Evolutionary conservation across 2,113 vertebrate species (phyloP).

Genomic region (Gallinago undulata): DNA sequence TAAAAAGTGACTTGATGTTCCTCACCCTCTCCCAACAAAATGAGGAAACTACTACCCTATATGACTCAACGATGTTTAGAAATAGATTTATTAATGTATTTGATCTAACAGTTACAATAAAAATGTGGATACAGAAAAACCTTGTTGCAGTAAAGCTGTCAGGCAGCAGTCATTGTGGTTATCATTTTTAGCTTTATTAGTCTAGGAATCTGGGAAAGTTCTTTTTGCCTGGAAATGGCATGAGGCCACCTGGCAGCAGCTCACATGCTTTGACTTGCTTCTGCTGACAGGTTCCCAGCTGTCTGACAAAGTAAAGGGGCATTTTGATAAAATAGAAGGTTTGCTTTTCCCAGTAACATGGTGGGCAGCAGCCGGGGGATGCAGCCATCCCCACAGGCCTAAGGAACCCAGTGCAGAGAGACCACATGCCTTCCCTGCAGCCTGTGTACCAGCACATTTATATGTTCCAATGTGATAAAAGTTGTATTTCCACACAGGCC

Average conservation of each 20-base stretch:
- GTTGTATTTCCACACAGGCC: background rate
- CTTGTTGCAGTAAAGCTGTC: background rate
- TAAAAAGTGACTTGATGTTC: background rate
- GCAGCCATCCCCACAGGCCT: background rate
- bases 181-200: background rate
- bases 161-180: background rate
- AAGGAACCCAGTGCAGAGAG: accelerated
- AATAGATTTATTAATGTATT: background rate
- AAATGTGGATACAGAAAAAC: background rate
- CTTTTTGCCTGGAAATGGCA: background rate
- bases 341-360: background rate
- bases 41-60: background rate
- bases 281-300: background rate
- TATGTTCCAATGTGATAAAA: accelerated
- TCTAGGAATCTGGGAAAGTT: background rate
- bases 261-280: background rate
- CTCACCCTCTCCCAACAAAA: background rate
- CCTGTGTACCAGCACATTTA: background rate
- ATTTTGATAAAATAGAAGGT: background rate
- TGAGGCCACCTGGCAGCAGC: background rate
- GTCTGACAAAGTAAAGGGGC: background rate
- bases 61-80: background rate
- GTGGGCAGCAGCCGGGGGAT: background rate
- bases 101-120: background rate
- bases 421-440: accelerated